phyloP scores from a whole-genome alignment of 92 coral and sea anemone species.

The Siderastrea siderea region DNA sequence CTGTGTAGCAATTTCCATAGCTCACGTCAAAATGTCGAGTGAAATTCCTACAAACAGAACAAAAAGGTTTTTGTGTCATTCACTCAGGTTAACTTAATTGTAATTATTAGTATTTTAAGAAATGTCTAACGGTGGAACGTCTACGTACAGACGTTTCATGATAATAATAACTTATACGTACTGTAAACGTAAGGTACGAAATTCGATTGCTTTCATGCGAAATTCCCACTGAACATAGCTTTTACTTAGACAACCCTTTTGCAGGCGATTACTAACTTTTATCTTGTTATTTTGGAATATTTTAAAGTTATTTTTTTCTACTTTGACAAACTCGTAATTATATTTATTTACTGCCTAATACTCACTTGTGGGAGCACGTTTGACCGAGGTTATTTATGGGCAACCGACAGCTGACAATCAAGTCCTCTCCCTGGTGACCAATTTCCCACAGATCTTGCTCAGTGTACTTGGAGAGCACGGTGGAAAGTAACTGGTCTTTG shows the following conservation, averaged over 20 bases:
- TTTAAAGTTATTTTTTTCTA: background rate
- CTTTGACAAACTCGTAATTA: background rate
- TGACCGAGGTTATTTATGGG: background rate
- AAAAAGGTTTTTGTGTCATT: no score
- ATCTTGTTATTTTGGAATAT: no score
- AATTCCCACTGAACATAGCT: no score
- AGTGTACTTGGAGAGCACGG: background rate
- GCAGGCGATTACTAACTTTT: no score
- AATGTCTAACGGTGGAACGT: no score
- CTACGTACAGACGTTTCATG: no score
- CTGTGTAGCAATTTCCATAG: slow-evolving; percentile 28
- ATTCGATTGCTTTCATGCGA: no score
- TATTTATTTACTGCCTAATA: background rate
- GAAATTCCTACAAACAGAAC: background rate
- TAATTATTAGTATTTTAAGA: no score
- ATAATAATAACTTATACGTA: no score
- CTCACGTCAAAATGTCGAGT: background rate
- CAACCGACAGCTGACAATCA: background rate
- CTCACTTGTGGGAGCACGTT: slow-evolving; percentile 12
- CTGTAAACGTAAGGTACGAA: no score
- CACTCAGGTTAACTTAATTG: no score
- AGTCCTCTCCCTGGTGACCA: slow-evolving; percentile 17
- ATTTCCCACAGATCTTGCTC: background rate
- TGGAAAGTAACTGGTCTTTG: background rate
- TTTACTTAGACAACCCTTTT: no score